phyloP scores from a whole-genome alignment of 1,140 invertebrate species.

The Camponotus vicinus region DNA sequence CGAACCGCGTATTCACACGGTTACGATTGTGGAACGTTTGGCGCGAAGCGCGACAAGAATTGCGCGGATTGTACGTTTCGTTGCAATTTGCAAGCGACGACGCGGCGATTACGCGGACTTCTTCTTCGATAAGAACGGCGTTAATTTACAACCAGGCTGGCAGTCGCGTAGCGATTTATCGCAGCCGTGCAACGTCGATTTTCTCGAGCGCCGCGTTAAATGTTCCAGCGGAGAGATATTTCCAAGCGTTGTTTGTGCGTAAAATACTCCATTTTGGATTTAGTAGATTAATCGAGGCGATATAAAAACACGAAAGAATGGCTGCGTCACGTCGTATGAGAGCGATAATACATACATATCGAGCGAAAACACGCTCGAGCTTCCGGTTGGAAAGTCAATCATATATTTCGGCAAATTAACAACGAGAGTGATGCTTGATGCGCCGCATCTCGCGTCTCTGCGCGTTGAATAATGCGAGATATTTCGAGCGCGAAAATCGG shows the following conservation, averaged over 20 bases:
- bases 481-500: slow-evolving; percentile 61
- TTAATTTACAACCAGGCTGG: slow-evolving; percentile 34
- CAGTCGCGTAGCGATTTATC: slow-evolving; percentile 42
- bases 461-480: slow-evolving; percentile 47
- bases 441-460: slow-evolving; percentile 8
- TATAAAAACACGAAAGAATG: background rate
- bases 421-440: background rate
- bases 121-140: slow-evolving; percentile 53
- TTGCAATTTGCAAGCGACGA: slow-evolving; percentile 51
- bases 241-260: background rate
- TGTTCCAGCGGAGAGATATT: background rate
- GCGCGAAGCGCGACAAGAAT: slow-evolving; percentile 7
- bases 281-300: slow-evolving; percentile 1
- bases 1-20: background rate
- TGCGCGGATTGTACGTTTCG: slow-evolving; percentile 25
- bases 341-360: background rate
- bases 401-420: slow-evolving; percentile 46
- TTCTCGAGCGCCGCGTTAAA: slow-evolving; percentile 12
- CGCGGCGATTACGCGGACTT: slow-evolving; percentile 38
- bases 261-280: background rate
- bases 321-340: background rate
- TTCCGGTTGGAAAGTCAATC: slow-evolving; percentile 25
- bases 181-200: slow-evolving; percentile 1
- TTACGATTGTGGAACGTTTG: slow-evolving; percentile 27
- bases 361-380: background rate